Base-by-base conservation (phyloP, 1,140 invertebrate species). In the Platorchestia sp. region DNA sequence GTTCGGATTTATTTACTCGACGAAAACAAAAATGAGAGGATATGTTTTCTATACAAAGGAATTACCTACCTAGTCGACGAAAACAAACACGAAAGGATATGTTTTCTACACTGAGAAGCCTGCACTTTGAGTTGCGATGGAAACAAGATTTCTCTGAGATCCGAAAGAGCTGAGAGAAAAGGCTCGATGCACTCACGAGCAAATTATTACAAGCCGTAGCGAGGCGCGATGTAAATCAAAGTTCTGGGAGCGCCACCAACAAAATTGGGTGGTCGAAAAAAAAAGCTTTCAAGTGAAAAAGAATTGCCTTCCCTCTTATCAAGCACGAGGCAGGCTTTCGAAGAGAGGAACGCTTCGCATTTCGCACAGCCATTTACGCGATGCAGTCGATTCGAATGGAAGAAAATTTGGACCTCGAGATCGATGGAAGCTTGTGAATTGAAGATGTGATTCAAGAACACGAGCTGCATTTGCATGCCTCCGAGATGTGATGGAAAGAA, bases 391-490 rank as follows among this genome's bases (percentile, higher is more conserved):
- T 89, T 44, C 87, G 42, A 89, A 89, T 89, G 87, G 87, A 89
- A 89, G 87, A 89, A 89, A 89, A 89, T 89, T 89, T 89, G 41
- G 87, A 41, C 87, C 43, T 42, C 87, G 42, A 44, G 87, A 89
- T 44, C 87, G 87, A 89, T 89, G 43, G 87, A 89, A 89, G 87
- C 87, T 89, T 89, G 87, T 89, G 87, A 89, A 89, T 89, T 89
- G 87, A 89, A 44, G 87, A 89, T 42, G 87, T 89, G 87, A 89
- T 89, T 89, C 87, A 89, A 36, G 87, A 89, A 89, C 87, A 89
- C 87, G 87, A 89, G 87, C 87, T 89, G 41, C n/a, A 89, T 89
- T 89, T 89, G 87, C 87, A 89, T 89, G 87, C 43, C 87, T 89
- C 43, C 10, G 43, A 89, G 87, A 42, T 44, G 87, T 75, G 27